These are phyloP conservation scores for Mesorhabditis spiculigera DNA, from an alignment of 2,888 invertebrate genomes.

Conservation along the genomic window DNA sequence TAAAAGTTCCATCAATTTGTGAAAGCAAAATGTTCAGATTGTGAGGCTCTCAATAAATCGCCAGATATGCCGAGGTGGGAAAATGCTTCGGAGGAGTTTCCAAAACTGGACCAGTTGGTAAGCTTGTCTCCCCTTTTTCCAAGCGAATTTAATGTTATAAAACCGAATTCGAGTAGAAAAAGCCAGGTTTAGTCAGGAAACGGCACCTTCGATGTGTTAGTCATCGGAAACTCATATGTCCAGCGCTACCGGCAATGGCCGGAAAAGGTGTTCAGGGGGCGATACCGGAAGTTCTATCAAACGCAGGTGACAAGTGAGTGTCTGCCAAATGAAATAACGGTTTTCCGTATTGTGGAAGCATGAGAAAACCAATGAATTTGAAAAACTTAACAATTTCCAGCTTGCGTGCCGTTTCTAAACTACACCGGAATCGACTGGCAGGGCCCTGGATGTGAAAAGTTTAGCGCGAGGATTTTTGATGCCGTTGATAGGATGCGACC, in stretches of 20 bases:
- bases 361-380: background rate
- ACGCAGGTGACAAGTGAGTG: background rate
- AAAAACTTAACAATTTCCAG: background rate
- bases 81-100: background rate
- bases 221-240: background rate
- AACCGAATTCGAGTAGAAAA: background rate
- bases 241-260: background rate
- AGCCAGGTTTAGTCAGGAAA: background rate
- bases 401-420: background rate
- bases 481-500: background rate
- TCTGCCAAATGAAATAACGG: background rate
- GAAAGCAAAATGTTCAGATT: background rate
- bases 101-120: background rate
- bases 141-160: background rate
- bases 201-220: slow-evolving; percentile 1
- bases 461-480: background rate
- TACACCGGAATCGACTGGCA: background rate
- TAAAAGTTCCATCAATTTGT: too few relatives aligned
- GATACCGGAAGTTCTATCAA: background rate
- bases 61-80: background rate
- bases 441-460: background rate
- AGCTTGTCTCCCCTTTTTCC: background rate
- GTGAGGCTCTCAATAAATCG: background rate
- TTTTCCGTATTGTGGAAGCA: background rate
- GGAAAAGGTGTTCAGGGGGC: background rate